phyloP scores from a whole-genome alignment of 2,888 invertebrate genomes.

The Tupiocoris notatus region DNA sequence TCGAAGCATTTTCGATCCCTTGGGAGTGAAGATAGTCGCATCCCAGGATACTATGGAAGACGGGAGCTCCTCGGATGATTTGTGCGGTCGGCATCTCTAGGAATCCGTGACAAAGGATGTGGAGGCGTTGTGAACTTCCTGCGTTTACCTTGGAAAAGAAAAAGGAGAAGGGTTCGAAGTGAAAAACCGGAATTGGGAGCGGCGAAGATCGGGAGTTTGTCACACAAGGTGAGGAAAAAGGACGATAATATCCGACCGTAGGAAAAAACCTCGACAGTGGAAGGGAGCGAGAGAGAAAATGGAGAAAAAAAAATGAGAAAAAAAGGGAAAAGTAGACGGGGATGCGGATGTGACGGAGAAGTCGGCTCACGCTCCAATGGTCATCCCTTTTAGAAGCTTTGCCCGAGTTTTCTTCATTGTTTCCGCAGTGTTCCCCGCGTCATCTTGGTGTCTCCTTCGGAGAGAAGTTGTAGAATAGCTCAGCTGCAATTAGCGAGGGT shows the following conservation, averaged over 20 bases:
- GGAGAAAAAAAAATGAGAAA: constrained; percentile 1
- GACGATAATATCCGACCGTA: not conserved
- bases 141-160: constrained; percentile 34
- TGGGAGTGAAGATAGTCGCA: no score
- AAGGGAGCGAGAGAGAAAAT: constrained; percentile 5
- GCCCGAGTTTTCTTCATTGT: constrained; percentile 20
- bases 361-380: constrained; percentile 34
- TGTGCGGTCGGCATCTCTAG: constrained; percentile 36
- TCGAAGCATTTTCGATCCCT: no score
- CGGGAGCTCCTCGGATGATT: constrained; percentile 17
- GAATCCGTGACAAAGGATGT: constrained; percentile 43
- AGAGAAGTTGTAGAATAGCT: not conserved
- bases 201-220: constrained; percentile 23
- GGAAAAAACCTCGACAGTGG: not conserved
- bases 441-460: no score
- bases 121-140: constrained; percentile 40
- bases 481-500: constrained; percentile 16
- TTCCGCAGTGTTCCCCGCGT: constrained; percentile 9
- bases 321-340: constrained; percentile 11
- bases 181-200: constrained; percentile 1
- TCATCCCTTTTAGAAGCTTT: constrained; percentile 30
- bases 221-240: constrained; percentile 19
- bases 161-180: not conserved
- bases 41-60: not conserved
- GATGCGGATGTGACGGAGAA: not conserved